Evolutionary conservation across 2,797 vertebrate genomes (phyloP), one percentile per base, ranked within the genome.

Genomic region (Hybognathus amarus): DNA sequence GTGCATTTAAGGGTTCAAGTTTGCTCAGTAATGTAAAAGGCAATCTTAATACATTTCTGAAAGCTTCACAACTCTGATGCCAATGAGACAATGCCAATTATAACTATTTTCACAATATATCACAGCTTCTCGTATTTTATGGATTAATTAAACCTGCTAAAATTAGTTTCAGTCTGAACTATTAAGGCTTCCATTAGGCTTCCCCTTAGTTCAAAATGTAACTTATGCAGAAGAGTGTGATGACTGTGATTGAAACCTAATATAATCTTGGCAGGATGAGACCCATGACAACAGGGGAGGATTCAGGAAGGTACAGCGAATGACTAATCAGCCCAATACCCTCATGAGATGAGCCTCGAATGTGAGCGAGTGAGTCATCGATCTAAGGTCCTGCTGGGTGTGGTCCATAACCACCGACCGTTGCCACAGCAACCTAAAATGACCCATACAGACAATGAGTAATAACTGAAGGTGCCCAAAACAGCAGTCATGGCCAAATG

Each of bases 311-410:
- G 33, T 42, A 42, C 66, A 80, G 76, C 38, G 59, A 80, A 66
- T 82, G 67, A 80, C 74, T 84, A 82, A 87, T 87, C 70, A 71
- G 64, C 52, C 22, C 10, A 50, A 64, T 38, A 18, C 10, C 13
- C 74, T 50, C 36, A 27, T 22, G 56, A 74, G 79, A 74, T 45
- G 5, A 36, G 54, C 6, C 30, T 56, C 5, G 22, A 36, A 42
- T 5, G 47, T 67, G 71, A 75, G 56, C 22, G 5, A 71, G 75
- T 89, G 89, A 90, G 80, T 90, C 88, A 89, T 84, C 66, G 47
- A 38, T 79, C 59, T 61, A 20, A 79, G 45, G 24, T 13, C 52
- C 54, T 33, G 56, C 24, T 61, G 78, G 87, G 87, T 76, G 87
- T 76, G 89, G 80, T 77, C 36, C 40, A 22, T 22, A 71, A 59